Evolutionary conservation across 2,113 vertebrate genomes (phyloP).

Genomic region (Melanerpes aurifrons): DNA sequence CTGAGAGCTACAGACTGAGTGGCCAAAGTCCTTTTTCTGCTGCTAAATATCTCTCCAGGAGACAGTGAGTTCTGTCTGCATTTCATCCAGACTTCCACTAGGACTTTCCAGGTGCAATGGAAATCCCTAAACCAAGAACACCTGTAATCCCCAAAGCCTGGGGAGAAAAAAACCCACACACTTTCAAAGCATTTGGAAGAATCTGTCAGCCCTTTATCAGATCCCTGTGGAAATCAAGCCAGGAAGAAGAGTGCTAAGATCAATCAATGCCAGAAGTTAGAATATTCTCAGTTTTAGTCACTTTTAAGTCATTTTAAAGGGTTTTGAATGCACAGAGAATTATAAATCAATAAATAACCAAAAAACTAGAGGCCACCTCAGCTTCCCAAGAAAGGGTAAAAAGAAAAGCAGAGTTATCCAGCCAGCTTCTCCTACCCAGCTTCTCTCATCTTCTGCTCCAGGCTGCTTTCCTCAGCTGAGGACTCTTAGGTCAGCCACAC

Average conservation of each 20-base stretch:
- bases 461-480: neutral
- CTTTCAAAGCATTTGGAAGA: accelerated
- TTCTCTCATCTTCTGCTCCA: neutral
- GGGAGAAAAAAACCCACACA: neutral
- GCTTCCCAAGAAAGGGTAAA: neutral
- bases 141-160: neutral
- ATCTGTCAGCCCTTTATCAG: neutral
- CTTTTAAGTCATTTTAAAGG: too few relatives aligned
- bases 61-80: neutral
- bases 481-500: too few relatives aligned
- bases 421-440: too few relatives aligned
- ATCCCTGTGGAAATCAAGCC: neutral
- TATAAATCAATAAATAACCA: neutral
- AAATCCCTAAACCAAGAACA: neutral
- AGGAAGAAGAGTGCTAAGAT: neutral
- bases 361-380: neutral
- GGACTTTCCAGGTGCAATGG: neutral
- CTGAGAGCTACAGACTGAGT: neutral
- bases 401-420: neutral
- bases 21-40: neutral
- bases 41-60: neutral
- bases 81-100: neutral
- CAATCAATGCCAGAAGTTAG: neutral
- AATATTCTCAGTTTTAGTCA: neutral
- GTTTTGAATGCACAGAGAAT: neutral